These are phyloP conservation scores for Mythimna loreyi DNA, from an alignment of 2,888 invertebrate species.

Conservation along the genomic window DNA sequence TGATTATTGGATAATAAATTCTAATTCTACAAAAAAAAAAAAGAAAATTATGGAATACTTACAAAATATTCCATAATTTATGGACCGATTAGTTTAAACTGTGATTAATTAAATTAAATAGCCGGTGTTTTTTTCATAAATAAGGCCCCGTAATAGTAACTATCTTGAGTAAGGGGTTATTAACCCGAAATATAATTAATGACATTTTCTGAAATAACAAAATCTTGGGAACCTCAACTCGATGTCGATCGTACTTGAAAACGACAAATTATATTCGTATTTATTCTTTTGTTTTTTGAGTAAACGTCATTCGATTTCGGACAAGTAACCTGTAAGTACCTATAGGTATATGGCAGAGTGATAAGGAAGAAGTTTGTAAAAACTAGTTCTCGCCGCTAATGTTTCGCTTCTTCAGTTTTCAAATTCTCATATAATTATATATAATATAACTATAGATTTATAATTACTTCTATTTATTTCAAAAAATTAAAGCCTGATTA, in stretches of 20 bases:
- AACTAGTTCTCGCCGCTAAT: conserved; percentile 25
- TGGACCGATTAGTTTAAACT: no score
- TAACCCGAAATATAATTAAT: not conserved
- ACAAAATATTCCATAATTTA: no score
- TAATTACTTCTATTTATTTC: not conserved
- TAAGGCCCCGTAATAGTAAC: conserved; percentile 3
- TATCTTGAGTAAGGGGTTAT: conserved; percentile 1
- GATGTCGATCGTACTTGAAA: not conserved
- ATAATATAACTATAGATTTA: no score
- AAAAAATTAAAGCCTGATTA: conserved; percentile 6
- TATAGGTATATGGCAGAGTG: conserved; percentile 5
- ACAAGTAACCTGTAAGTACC: not conserved
- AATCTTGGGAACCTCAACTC: not conserved
- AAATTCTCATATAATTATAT: not conserved
- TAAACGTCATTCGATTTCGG: not conserved
- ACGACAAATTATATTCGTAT: not conserved
- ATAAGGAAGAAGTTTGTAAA: conserved; percentile 6
- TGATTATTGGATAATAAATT: no score
- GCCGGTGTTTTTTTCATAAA: no score
- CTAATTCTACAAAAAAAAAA: no score
- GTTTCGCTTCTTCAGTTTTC: not conserved
- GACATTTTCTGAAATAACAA: not conserved
- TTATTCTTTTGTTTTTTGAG: not conserved
- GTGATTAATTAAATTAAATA: no score
- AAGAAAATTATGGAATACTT: no score